Base-by-base conservation (phyloP, 2,888 invertebrate species). In the Hololepta plana region DNA sequence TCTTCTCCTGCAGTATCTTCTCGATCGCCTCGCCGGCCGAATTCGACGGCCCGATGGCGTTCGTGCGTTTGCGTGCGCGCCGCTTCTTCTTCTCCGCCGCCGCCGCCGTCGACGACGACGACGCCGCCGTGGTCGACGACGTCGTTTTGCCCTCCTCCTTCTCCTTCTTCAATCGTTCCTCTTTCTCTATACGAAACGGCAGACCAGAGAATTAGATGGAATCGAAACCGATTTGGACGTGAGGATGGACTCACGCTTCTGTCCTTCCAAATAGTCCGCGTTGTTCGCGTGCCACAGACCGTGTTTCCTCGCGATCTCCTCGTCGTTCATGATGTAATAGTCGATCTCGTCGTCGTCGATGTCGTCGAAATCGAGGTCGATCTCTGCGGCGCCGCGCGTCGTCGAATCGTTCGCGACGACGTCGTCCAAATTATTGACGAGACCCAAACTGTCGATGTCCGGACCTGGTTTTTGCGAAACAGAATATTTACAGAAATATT, bases 1-100 rank as follows among this genome's bases (percentile, higher is more conserved):
- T 84, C 56, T 91, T 91, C 49, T 95, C 95, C 38, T 81, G 84
- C 11, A 96, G 59, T 72, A 96, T 90, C 57, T 90, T 91, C 49
- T 88, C 87, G 23, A 96, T 88, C 1, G 95, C 95, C 56, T 95
- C 93, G 3, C 81, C 84, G 28, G 68, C 67, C 1, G 72, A 71
- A 30, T 55, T 66, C 1, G 76, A 72, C 1, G 75, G 74, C 6
- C 21, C 30, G 4, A 15, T 17, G 6, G 3, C 62, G 57, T 12
- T 58, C 59, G 39, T 72, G 70, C 44, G 70, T 70, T 40, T 66
- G 67, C 28, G 59, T 58, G 0, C 60, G 15, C 70, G 67, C 22
- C 74, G 72, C 27, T 75, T 65, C 50, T 77, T 82, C 45, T 74
- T 75, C 42, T 74, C 84, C 74, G 30, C n/a, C n/a, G n/a, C n/a